phyloP scores from a whole-genome alignment of 2,888 invertebrate species.

The Pristionchus entomophagus region DNA sequence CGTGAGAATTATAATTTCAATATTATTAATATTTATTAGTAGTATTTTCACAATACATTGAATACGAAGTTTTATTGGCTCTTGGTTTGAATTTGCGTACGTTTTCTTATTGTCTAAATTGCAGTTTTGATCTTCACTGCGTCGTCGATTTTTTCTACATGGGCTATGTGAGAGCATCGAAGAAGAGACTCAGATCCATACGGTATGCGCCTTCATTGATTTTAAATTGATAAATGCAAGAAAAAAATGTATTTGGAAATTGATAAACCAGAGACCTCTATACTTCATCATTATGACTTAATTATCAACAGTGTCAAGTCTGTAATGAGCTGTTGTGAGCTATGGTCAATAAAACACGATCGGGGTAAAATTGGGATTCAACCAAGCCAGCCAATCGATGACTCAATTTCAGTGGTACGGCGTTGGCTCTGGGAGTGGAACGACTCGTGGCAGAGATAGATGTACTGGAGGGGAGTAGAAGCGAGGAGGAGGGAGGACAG shows the following conservation, averaged over 20 bases:
- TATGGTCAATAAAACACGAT: no score
- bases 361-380: no score
- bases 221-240: no score
- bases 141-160: conserved; percentile 62
- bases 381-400: no score
- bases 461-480: not conserved
- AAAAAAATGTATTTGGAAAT: no score
- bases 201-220: conserved; percentile 1
- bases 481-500: not conserved
- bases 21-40: no score
- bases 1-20: not conserved
- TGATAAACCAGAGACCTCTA: no score
- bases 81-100: no score
- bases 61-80: no score
- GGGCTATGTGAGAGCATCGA: conserved; percentile 49
- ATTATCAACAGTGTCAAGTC: no score
- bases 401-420: not conserved
- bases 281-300: no score
- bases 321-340: no score
- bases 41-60: not conserved
- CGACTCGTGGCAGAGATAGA: conserved; percentile 48
- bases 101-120: conserved; percentile 29
- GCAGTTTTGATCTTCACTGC: conserved; percentile 51
- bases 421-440: conserved; percentile 47
- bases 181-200: conserved; percentile 44